These are phyloP conservation scores for Prionace glauca DNA, from an alignment of 2,797 vertebrate species.

Conservation along the genomic window DNA sequence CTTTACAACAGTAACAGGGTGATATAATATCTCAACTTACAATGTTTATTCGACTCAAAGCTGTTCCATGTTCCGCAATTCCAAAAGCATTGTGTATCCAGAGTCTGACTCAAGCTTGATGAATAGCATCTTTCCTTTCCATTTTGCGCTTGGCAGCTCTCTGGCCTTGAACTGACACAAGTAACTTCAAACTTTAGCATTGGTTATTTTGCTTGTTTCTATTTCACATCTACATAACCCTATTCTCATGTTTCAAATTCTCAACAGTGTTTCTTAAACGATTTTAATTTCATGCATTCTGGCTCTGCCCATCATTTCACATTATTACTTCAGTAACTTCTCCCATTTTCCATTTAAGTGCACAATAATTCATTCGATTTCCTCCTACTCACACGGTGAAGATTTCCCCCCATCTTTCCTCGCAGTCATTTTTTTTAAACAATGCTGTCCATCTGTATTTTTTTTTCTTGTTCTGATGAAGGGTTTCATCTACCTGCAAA, in stretches of 20 bases:
- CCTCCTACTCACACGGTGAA: too few relatives aligned
- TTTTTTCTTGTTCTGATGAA: not conserved
- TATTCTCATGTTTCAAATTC: not conserved
- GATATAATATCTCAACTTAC: not conserved
- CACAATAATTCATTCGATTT: not conserved
- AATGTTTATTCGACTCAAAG: not conserved
- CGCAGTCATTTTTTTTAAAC: too few relatives aligned
- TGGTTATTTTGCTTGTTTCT: not conserved
- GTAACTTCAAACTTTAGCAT: not conserved
- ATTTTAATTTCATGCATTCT: not conserved
- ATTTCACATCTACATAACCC: not conserved
- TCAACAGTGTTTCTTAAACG: too few relatives aligned
- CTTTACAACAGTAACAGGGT: not conserved
- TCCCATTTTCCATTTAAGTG: not conserved
- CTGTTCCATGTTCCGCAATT: not conserved
- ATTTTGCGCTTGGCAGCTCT: not conserved
- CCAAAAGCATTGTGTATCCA: not conserved
- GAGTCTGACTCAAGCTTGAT: not conserved
- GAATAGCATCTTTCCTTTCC: not conserved
- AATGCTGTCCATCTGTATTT: not conserved
- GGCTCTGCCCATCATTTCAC: not conserved
- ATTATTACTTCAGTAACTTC: not conserved
- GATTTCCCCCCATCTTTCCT: too few relatives aligned
- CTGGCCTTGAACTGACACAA: not conserved
- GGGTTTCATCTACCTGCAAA: not conserved